Conservation (phyloP, 2,888 invertebrate genomes). For the Chaetoderma sp. region DNA sequence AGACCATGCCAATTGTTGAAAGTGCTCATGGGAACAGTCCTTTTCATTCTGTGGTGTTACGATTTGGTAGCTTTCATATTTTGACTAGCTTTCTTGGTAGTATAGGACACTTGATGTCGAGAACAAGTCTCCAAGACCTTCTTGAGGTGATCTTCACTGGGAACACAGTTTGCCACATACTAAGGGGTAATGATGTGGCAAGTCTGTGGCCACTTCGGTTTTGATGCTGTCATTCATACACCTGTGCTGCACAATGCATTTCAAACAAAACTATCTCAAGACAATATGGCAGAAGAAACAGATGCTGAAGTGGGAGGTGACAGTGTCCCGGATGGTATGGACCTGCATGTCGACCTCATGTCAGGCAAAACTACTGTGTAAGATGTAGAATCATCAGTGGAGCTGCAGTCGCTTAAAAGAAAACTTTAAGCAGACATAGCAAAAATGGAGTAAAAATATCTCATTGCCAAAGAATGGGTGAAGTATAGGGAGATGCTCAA, state of each 20-base stretch:
- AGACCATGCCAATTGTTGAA: conserved; percentile 26
- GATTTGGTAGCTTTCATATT: conserved; percentile 40
- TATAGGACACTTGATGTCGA: conserved; percentile 41
- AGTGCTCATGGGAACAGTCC: conserved; percentile 15
- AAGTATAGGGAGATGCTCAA: conserved; percentile 35
- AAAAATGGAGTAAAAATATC: neutral
- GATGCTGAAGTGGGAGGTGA: too few species aligned
- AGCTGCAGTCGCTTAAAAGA: neutral
- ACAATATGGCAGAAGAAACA: too few species aligned
- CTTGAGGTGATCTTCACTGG: conserved; percentile 42
- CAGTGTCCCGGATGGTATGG: neutral
- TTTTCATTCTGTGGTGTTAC: conserved; percentile 25
- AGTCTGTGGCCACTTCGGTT: conserved; percentile 41
- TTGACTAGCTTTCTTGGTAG: conserved; percentile 45
- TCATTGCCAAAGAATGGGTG: conserved; percentile 30
- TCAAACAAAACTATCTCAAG: neutral
- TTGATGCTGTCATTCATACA: too few species aligned
- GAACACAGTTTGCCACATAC: conserved; percentile 44
- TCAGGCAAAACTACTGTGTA: neutral
- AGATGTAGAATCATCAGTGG: neutral
- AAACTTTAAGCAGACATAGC: neutral
- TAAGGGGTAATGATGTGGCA: conserved; percentile 49
- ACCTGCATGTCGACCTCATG: neutral
- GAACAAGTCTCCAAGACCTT: conserved; percentile 43
- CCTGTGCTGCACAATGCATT: neutral